Evolutionary conservation across 2,888 invertebrate species (phyloP), one percentile per base, ranked within the genome.

Genomic region (Nomada fucata): DNA sequence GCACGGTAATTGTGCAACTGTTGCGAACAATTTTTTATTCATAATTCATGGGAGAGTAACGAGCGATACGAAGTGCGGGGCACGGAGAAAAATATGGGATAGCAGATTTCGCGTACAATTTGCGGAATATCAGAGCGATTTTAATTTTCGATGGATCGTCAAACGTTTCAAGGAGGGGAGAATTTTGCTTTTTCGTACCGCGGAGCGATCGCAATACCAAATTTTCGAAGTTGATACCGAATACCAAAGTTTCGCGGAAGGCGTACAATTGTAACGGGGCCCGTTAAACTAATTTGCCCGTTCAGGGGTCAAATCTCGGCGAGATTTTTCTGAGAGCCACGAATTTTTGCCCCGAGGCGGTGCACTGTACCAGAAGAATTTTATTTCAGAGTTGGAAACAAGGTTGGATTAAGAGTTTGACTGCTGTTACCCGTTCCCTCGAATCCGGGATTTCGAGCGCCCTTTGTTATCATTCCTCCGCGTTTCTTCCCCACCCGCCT

Each of bases 341-440:
- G 2, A 4, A 76, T 76, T 42, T 79, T 79, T 50, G 23, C 29
- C 44, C 9, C 63, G 59, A 29, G 36, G 23, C 29, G 52, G 59
- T 53, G 59, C 42, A 70, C 64, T 65, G 59, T 70, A 20, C 20
- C 44, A 13, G 77, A 18, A 52, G 44, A 59, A 59, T 70, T 76
- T 70, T 64, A 61, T 68, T 69, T 29, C 69, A 23, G 29, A 23
- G 50, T 26, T 18, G 63, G 59, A 29, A 79, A 75, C 76, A 70
- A 70, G 69, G 64, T 47, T 29, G 59, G 52, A 72, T 76, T 72
- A 70, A 76, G 70, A 65, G 79, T 76, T 76, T 59, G 70, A 70
- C 70, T 60, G 70, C n/a, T 60, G 70, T 70, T 76, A 70, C 76
- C 76, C 76, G 64, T 76, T 79, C 79, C 44, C 59, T 70, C 18